These are phyloP conservation scores for Hemaris fuciformis DNA, from an alignment of 2,888 invertebrate species.

Conservation along the genomic window DNA sequence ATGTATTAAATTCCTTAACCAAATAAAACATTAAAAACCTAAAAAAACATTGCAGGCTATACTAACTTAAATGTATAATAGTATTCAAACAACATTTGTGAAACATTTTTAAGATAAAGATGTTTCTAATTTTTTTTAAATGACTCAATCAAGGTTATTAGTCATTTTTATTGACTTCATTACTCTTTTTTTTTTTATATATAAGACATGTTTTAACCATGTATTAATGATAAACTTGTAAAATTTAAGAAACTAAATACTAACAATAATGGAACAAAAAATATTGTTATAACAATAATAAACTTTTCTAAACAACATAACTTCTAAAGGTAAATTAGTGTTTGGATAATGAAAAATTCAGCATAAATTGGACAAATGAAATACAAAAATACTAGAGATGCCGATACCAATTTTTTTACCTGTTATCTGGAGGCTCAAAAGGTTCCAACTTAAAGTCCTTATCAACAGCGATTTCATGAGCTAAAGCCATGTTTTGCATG, in stretches of 20 bases:
- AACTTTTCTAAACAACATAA: not conserved
- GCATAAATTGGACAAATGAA: too few species aligned
- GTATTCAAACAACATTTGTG: not conserved
- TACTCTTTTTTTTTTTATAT: not conserved
- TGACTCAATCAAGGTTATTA: not conserved
- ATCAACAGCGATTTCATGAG: conserved; percentile 98
- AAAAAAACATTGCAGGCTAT: not conserved
- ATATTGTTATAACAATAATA: not conserved
- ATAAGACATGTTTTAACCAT: too few species aligned
- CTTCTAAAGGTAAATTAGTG: not conserved
- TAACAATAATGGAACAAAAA: not conserved
- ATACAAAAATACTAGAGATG: conserved; percentile 22
- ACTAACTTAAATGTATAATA: not conserved
- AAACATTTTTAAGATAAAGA: not conserved
- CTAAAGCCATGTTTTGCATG: conserved; percentile 95
- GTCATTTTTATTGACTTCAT: not conserved
- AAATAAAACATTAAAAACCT: not conserved
- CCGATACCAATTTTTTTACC: conserved; percentile 67
- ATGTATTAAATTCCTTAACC: not conserved
- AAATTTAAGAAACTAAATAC: too few species aligned
- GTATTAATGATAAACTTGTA: too few species aligned
- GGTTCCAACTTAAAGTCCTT: conserved; percentile 93
- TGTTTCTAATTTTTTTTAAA: not conserved
- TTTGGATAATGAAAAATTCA: not conserved
- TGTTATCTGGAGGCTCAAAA: conserved; percentile 88